These are phyloP conservation scores for Pelobates cultripes DNA, from an alignment of 2,797 vertebrate genomes.

Conservation along the genomic window DNA sequence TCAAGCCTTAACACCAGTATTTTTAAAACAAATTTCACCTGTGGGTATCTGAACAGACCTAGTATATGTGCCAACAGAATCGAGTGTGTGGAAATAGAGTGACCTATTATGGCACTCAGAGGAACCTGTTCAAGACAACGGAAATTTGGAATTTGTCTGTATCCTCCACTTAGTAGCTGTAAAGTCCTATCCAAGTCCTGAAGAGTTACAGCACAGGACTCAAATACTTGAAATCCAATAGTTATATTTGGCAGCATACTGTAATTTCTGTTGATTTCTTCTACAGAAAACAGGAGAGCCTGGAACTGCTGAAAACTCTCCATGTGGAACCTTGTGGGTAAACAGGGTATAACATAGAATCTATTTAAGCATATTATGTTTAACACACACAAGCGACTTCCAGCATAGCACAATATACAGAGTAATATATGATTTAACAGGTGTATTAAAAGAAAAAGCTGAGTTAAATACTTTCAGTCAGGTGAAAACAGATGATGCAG, in stretches of 20 bases:
- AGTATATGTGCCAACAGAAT: conserved; percentile 12
- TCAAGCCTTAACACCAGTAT: too few relatives aligned
- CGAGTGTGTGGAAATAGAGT: conserved; percentile 22
- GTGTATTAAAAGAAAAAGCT: too few relatives aligned
- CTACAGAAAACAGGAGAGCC: conserved; percentile 10
- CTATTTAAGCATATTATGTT: too few relatives aligned
- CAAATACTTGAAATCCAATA: conserved; percentile 22
- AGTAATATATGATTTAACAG: too few relatives aligned
- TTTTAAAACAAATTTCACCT: neutral
- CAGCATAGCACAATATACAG: too few relatives aligned
- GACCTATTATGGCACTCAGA: conserved; percentile 11
- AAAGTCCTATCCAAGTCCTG: conserved; percentile 13
- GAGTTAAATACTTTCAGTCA: too few relatives aligned
- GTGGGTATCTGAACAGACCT: conserved; percentile 26
- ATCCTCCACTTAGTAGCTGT: conserved; percentile 8
- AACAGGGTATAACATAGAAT: too few relatives aligned
- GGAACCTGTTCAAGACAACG: conserved; percentile 8
- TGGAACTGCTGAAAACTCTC: conserved; percentile 24
- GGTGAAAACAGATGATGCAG: too few relatives aligned
- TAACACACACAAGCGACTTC: too few relatives aligned
- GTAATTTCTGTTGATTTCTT: conserved; percentile 16
- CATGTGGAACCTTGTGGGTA: conserved; percentile 8
- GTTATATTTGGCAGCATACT: conserved; percentile 21
- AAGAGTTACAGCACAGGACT: conserved; percentile 22
- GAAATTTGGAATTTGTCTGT: conserved; percentile 14